Evolutionary conservation across 2,888 invertebrate species (phyloP).

Genomic region (Keiferia lycopersicella): DNA sequence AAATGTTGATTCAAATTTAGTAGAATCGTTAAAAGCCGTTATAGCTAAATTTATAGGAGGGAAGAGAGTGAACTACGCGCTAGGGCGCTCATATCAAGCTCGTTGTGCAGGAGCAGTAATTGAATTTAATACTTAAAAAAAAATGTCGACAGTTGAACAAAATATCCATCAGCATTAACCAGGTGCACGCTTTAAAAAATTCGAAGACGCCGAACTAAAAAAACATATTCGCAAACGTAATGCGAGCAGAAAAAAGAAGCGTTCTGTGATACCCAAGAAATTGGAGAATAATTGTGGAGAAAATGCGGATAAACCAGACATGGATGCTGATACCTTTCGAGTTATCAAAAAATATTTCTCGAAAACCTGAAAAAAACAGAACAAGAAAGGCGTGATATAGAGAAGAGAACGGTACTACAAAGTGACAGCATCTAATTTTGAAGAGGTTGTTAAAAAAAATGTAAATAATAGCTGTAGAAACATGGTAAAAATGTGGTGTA

Average conservation of each 20-base stretch:
- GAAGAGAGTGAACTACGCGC: conserved; percentile 43
- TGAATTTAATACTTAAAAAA: conserved; percentile 37
- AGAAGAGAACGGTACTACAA: conserved; percentile 34
- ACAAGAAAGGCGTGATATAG: conserved; percentile 29
- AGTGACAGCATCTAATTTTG: conserved; percentile 37
- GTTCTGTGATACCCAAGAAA: conserved; percentile 24
- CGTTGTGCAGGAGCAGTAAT: conserved; percentile 44
- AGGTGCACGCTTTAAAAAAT: conserved; percentile 25
- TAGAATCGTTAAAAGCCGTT: conserved; percentile 42
- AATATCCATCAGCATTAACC: conserved; percentile 17
- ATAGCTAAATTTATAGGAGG: conserved; percentile 45
- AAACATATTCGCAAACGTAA: conserved; percentile 31
- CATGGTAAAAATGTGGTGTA: conserved; percentile 36
- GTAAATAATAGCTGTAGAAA: background rate
- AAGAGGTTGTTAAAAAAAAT: conserved; percentile 31
- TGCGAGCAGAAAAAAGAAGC: conserved; percentile 31
- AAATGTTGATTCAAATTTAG: conserved; percentile 40
- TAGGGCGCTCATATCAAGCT: conserved; percentile 38
- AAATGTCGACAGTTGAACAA: conserved; percentile 3
- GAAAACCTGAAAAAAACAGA: conserved; percentile 31
- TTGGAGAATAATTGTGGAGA: conserved; percentile 34
- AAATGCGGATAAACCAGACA: conserved; percentile 30
- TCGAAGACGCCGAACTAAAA: conserved; percentile 29
- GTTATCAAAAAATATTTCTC: conserved; percentile 31
- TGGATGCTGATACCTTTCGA: conserved; percentile 29